These are phyloP conservation scores for Nylanderia fulva DNA, from an alignment of 1,140 invertebrate species.

Conservation along the genomic window DNA sequence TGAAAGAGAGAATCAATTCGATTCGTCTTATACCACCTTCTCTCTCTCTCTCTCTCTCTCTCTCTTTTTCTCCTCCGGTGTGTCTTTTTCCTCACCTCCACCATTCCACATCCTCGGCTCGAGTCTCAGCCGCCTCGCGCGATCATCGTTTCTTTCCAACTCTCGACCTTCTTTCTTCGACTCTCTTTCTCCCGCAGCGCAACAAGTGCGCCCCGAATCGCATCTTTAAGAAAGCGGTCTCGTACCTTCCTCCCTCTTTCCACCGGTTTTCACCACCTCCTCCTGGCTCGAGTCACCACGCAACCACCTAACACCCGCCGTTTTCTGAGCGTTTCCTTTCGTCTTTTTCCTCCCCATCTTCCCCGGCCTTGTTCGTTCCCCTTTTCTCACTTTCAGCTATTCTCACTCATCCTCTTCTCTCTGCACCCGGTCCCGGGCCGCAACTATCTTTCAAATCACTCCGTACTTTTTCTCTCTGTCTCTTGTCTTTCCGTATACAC, in stretches of 20 bases:
- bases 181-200: conserved; percentile 78
- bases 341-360: conserved; percentile 28
- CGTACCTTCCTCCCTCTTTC: conserved; percentile 18
- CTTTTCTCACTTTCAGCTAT: background rate
- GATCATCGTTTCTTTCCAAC: conserved; percentile 67
- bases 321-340: conserved; percentile 10
- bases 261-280: conserved; percentile 11
- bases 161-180: conserved; percentile 60
- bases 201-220: conserved; percentile 84
- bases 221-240: conserved; percentile 84
- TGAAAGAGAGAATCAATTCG: conserved; percentile 86
- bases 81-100: conserved; percentile 15
- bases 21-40: conserved; percentile 78
- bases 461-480: conserved; percentile 38
- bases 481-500: conserved; percentile 49
- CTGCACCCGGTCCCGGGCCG: background rate
- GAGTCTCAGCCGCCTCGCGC: conserved; percentile 49
- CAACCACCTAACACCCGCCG: conserved; percentile 59
- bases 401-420: conserved; percentile 11
- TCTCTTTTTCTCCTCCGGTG: conserved; percentile 68
- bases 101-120: conserved; percentile 44
- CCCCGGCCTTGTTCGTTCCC: background rate
- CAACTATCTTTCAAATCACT: conserved; percentile 69
- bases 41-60: conserved; percentile 10
- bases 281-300: conserved; percentile 63